Evolutionary conservation across 2,113 vertebrate genomes (phyloP), one percentile per base, ranked within the genome.

Genomic region (Lamprotornis superbus): DNA sequence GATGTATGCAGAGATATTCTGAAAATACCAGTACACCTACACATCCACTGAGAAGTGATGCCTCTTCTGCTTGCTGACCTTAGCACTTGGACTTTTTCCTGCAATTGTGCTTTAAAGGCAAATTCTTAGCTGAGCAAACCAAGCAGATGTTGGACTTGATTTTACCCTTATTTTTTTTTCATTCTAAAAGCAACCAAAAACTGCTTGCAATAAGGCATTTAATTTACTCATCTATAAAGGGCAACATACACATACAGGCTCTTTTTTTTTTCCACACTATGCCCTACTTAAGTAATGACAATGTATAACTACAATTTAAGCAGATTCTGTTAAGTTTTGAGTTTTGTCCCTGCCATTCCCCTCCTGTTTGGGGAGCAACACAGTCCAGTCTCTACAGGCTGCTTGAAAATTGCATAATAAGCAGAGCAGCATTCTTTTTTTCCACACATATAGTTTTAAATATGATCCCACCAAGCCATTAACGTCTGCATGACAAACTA

Each of bases 401-500:
- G 47, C 60, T 81, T 68, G 69, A 42, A 95, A 82, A 89, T 28
- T 82, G 60, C 80, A 63, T 59, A 55, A 93, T 83, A 95, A 88
- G 35, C 56, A 76, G 12, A 73, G 69, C 52, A 85, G 27, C 27
- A 56, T 84, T 64, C 16, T 76, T 86, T 92, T 83, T 68, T 57
- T 52, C 39, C 50, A 69, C 55, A 56, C 24, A 89, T 60, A 47
- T 12, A 61, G 33, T 93, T 93, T 93, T 90, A 95, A 97, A 95
- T 91, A 93, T 76, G 78, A 94, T 94, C 77, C 80, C 50, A 90
- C 49, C 79, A 64, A 95, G 92, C 77, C 81, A 95, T 95, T 96
- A 96, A 93, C 1, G 84, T 94, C 90, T 7, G 15, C 73, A 74
- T 95, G 94, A 97, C 55, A 89, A 96, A 96, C 53, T 75, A 49